These are phyloP conservation scores for Bos javanicus DNA, from an alignment of 2,113 vertebrate genomes.

Conservation along the genomic window DNA sequence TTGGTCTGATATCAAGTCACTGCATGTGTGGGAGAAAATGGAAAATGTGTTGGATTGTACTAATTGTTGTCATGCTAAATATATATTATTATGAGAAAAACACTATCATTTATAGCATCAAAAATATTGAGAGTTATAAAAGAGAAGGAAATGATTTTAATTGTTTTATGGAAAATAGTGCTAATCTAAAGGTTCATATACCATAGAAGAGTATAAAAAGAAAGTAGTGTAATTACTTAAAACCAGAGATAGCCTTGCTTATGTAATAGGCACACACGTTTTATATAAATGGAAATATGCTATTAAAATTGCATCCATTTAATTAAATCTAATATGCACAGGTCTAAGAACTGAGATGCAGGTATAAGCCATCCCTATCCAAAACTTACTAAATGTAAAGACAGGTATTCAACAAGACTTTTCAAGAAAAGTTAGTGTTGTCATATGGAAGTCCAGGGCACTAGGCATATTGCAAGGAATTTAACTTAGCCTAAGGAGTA, in stretches of 20 bases:
- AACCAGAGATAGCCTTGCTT: not conserved
- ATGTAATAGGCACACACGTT: not conserved
- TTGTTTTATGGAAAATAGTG: not conserved
- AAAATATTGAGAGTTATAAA: not conserved
- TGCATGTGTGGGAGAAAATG: not conserved
- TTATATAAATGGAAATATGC: not conserved
- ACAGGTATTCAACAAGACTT: not conserved
- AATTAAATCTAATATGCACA: not conserved
- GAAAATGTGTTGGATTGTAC: not conserved
- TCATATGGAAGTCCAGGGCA: not conserved
- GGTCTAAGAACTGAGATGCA: not conserved
- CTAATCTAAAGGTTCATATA: not conserved
- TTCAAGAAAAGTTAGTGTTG: not conserved
- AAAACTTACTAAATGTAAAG: not conserved
- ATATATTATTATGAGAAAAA: not conserved
- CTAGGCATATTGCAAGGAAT: not conserved
- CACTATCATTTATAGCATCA: not conserved
- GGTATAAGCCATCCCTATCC: not conserved
- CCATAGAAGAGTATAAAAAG: not conserved
- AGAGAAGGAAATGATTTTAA: not conserved
- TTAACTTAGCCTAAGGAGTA: not conserved
- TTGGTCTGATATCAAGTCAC: not conserved
- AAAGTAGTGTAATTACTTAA: not conserved
- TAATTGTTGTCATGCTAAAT: not conserved
- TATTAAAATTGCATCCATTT: not conserved